Percentiles rank a stretch among this genome's conserved stretches.
Evolutionary conservation across 2,888 invertebrate genomes (phyloP).

Genomic region (Bugula neritina): DNA sequence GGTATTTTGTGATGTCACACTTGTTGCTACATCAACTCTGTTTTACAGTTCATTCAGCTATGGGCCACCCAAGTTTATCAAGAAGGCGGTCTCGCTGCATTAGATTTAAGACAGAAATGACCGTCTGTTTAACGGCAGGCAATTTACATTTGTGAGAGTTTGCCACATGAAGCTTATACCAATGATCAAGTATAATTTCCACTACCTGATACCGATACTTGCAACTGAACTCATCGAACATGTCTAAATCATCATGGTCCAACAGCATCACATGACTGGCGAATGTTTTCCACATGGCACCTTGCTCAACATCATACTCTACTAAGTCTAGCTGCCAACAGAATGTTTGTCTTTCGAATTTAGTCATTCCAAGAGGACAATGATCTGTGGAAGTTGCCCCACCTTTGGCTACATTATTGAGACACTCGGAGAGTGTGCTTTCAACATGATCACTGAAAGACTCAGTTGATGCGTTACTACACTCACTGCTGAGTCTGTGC

Average conservation of each 20-base stretch:
- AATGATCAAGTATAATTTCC: conserved; percentile 10
- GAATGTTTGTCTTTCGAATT: background rate
- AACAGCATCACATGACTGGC: background rate
- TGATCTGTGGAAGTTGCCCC: background rate
- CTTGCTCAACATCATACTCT: background rate
- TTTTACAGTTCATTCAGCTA: background rate
- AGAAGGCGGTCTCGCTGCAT: background rate
- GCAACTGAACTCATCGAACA: conserved; percentile 23
- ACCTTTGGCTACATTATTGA: background rate
- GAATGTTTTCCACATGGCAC: background rate
- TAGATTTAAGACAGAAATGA: background rate
- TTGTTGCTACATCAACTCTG: too few relatives aligned
- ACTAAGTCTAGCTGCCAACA: conserved; percentile 16
- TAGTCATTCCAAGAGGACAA: conserved; percentile 5
- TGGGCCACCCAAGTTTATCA: background rate
- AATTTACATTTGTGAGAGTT: background rate
- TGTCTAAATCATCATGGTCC: conserved; percentile 13
- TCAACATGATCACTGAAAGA: conserved; percentile 2
- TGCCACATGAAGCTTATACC: conserved; percentile 9
- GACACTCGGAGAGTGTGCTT: conserved; percentile 8
- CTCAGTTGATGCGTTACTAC: background rate
- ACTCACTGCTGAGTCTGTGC: background rate
- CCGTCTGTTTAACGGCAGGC: background rate
- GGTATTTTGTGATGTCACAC: too few relatives aligned
- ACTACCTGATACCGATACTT: conserved; percentile 20